phyloP scores from a whole-genome alignment of 2,113 vertebrate genomes.

The Erinaceus europaeus region DNA sequence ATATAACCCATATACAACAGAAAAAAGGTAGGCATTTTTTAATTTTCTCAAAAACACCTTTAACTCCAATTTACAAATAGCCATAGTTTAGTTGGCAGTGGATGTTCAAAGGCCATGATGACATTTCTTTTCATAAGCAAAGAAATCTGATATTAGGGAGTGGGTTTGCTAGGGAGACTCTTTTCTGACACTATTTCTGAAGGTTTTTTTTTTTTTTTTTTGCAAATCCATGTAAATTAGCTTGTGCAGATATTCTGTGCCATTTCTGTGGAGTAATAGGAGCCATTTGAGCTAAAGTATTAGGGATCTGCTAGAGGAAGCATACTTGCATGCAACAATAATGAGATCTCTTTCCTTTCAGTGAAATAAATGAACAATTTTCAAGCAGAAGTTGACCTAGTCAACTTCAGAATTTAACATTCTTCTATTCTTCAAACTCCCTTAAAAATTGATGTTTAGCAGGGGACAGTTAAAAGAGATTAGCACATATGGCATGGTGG shows the following conservation, averaged over 20 bases:
- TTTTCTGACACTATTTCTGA: slow-evolving; percentile 28
- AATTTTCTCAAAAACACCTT: background rate
- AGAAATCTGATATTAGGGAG: slow-evolving; percentile 19
- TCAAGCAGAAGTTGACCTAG: slow-evolving; percentile 30
- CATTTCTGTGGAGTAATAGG: slow-evolving; percentile 43
- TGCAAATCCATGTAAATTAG: slow-evolving; percentile 24
- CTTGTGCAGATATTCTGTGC: slow-evolving; percentile 1
- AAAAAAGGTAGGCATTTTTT: background rate
- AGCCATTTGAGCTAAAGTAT: slow-evolving; percentile 23
- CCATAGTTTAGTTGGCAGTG: background rate
- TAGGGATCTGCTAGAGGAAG: slow-evolving; percentile 5
- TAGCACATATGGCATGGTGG: slow-evolving; percentile 13
- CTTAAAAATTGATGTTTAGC: slow-evolving; percentile 17
- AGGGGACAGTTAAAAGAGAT: slow-evolving; percentile 37
- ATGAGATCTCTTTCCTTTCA: background rate
- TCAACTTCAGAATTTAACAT: slow-evolving; percentile 35
- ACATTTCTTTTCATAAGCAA: background rate
- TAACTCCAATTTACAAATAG: background rate
- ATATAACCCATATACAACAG: background rate
- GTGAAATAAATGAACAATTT: slow-evolving; percentile 46
- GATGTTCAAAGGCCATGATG: background rate
- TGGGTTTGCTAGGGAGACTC: background rate
- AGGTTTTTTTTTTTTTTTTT: no score
- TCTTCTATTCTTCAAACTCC: background rate
- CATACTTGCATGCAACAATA: background rate